Evolutionary conservation across 2,113 vertebrate species (phyloP).

Genomic region (Sphyrna mokarran): DNA sequence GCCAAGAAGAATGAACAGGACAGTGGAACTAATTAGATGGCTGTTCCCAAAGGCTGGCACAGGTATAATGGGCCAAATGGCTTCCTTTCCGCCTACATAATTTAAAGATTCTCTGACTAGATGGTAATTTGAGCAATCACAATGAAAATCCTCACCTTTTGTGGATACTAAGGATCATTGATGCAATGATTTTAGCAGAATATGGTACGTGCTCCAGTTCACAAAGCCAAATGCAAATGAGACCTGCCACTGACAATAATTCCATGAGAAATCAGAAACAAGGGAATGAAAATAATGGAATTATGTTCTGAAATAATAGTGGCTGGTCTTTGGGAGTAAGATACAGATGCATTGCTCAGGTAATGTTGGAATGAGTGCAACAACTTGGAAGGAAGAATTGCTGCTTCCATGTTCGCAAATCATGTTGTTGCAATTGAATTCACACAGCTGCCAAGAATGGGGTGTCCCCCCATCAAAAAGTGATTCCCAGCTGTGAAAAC

Average conservation of each 20-base stretch:
- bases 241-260: neutral
- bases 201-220: neutral
- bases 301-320: neutral
- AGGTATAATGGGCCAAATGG: neutral
- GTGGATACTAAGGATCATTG: neutral
- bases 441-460: neutral
- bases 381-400: neutral
- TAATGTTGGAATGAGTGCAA: neutral
- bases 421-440: neutral
- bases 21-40: neutral
- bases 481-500: neutral
- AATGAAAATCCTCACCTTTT: neutral
- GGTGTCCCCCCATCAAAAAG: neutral
- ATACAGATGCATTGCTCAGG: too few relatives aligned
- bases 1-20: neutral
- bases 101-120: neutral
- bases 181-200: neutral
- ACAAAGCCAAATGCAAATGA: neutral
- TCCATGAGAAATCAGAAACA: neutral
- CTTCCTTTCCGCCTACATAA: neutral
- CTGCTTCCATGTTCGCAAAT: neutral
- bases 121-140: neutral
- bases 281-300: neutral
- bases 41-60: neutral
- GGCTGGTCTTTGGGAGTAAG: neutral